Evolutionary conservation across 2,113 vertebrate species (phyloP).

Genomic region (Eulemur macaco): DNA sequence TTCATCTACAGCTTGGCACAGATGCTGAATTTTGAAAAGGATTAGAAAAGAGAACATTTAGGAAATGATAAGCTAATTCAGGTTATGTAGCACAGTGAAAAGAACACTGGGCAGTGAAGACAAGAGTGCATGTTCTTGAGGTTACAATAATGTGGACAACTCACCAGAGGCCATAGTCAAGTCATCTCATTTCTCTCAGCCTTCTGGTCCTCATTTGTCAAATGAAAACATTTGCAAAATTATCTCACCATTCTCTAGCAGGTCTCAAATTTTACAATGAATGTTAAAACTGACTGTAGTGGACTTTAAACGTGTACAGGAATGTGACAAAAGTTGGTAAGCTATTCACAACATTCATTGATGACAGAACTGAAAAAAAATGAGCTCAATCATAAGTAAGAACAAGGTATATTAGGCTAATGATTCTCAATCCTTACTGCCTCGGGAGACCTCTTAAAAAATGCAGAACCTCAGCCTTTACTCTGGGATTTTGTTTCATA

Average conservation of each 20-base stretch:
- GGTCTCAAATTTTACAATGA: not conserved
- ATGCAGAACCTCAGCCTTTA: not conserved
- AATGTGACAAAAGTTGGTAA: not conserved
- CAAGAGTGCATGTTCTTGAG: not conserved
- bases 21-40: constrained; percentile 52
- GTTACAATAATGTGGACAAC: not conserved
- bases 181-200: not conserved
- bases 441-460: not conserved
- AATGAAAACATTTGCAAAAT: constrained; percentile 7
- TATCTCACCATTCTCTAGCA: not conserved
- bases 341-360: not conserved
- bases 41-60: constrained; percentile 8
- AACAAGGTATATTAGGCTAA: not conserved
- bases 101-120: not conserved
- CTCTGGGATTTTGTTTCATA: not conserved
- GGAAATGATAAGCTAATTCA: not conserved
- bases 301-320: not conserved
- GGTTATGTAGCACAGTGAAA: not conserved
- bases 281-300: not conserved
- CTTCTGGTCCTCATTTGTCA: not conserved
- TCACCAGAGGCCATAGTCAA: not conserved
- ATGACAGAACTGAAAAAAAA: not conserved
- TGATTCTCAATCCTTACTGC: not conserved
- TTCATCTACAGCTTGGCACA: constrained; percentile 16
- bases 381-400: not conserved